Evolutionary conservation across 2,888 invertebrate species (phyloP), one percentile per base, ranked within the genome.

Genomic region (Piscicola geometra): DNA sequence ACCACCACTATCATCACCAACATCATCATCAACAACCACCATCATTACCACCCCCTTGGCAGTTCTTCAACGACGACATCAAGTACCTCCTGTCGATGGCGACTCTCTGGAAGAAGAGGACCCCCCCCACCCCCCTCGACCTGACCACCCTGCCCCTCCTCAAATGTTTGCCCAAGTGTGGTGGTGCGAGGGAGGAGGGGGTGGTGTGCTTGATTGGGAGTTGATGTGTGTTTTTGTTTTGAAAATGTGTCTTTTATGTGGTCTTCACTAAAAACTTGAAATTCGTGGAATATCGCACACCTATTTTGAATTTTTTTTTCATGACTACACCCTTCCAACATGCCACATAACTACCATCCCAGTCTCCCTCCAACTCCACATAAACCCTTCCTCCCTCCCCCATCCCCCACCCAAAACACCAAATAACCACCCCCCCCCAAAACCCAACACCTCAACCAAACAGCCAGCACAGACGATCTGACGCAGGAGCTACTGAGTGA

Each of bases 41-140:
- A n/a, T n/a, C n/a, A n/a, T 52, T 50, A 41, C 68, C 32, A 12
- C 41, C n/a, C n/a, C n/a, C n/a, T n/a, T n/a, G n/a, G 1, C 67
- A 78, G 77, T 78, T 78, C 41, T 78, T 78, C 75, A 69, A 74
- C 78, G 93, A 94, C 84, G 99, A 99, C 85, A 95, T 99, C 75
- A 90, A 92, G 78, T 98, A 98, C 85, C 88, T 99, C 78, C 87
- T 97, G 76, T 91, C 91, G 1, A 98, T 99, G 97, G 90, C 91
- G 81, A 92, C 95, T 84, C 87, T 99, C 75, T 99, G 99, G 99
- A 93, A 93, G 86, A 91, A 90, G 77, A 89, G 98, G 36, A 81
- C 82, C 67, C 89, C 93, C 0, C 99, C 99, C 0, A 89, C 88
- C 0, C 94, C 85, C n/a, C 71, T 85, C 32, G 83, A 84, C 77